phyloP scores from a whole-genome alignment of 2,888 invertebrate genomes.

The Mythimna vitellina region DNA sequence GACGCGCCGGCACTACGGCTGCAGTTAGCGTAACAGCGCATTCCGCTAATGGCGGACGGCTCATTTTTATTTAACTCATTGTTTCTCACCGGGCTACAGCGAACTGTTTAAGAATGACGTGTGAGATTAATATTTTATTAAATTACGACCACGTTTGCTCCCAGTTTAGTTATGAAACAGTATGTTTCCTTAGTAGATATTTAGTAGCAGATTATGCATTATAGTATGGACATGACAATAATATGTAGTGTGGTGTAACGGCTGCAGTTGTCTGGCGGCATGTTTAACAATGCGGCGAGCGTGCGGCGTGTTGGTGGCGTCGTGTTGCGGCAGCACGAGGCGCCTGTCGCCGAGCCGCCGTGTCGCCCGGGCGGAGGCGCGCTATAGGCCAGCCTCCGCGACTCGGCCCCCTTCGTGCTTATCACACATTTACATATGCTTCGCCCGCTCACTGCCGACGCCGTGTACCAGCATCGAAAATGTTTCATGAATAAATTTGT shows the following conservation, averaged over 20 bases:
- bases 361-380: constrained; percentile 20
- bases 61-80: constrained; percentile 65
- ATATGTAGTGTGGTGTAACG: constrained; percentile 57
- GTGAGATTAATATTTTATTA: constrained; percentile 18
- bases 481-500: constrained; percentile 90
- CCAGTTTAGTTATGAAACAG: not conserved
- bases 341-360: constrained; percentile 51
- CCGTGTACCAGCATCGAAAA: constrained; percentile 87
- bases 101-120: constrained; percentile 10
- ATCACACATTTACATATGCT: constrained; percentile 89
- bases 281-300: constrained; percentile 79
- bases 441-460: constrained; percentile 78
- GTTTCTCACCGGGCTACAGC: constrained; percentile 43
- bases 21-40: constrained; percentile 65
- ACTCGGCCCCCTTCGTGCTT: constrained; percentile 83
- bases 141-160: not conserved
- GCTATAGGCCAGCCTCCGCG: constrained; percentile 69
- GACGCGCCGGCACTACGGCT: constrained; percentile 68
- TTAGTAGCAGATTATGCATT: constrained; percentile 17
- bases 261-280: constrained; percentile 69
- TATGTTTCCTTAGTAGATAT: constrained; percentile 3
- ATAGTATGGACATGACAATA: constrained; percentile 26
- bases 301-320: constrained; percentile 56
- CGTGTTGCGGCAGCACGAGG: constrained; percentile 56
- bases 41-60: constrained; percentile 66